Evolutionary conservation across 2,888 invertebrate species (phyloP), one percentile per base, ranked within the genome.

Genomic region (Drosophila hamatofila): DNA sequence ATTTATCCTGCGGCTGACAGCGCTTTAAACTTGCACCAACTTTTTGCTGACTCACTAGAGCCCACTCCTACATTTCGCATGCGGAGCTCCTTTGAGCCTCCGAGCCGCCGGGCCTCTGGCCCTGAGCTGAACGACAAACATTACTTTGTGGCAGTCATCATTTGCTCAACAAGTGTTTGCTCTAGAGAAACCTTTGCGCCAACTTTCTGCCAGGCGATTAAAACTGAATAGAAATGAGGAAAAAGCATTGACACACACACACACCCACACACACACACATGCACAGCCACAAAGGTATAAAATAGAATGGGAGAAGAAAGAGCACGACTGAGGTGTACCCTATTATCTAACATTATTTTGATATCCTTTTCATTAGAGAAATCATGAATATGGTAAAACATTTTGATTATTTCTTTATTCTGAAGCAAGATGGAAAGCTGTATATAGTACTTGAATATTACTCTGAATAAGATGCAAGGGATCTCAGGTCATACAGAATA

Each of bases 101-200:
- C 51, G 49, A 11, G 51, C 51, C 35, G 21, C 5, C 21, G 51
- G 23, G 25, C 37, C 25, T 54, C 54, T 54, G 48, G 48, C 25
- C 57, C 57, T 39, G 16, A 85, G 85, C 72, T 69, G 69, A 70
- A 84, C 52, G 54, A 81, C 88, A 84, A 84, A 88, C 83, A 86
- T 76, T 75, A 86, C 85, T 85, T 85, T 85, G 85, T 80, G 88
- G 80, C 82, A 74, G 82, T 79, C 81, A 76, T 80, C 81, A 80
- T 83, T 87, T 80, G 80, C 73, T 80, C 77, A 85, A 86, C 80
- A 89, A 91, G 90, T 91, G 89, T 91, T 91, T 90, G 89, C 89
- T 75, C 72, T 70, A 62, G 72, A 54, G 73, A 57, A 83, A 87
- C 87, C 75, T 76, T 87, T 87, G 73, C 67, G 68, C 55, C 55